Conservation (phyloP, 2,797 vertebrate genomes). For the Champsocephalus gunnari region DNA sequence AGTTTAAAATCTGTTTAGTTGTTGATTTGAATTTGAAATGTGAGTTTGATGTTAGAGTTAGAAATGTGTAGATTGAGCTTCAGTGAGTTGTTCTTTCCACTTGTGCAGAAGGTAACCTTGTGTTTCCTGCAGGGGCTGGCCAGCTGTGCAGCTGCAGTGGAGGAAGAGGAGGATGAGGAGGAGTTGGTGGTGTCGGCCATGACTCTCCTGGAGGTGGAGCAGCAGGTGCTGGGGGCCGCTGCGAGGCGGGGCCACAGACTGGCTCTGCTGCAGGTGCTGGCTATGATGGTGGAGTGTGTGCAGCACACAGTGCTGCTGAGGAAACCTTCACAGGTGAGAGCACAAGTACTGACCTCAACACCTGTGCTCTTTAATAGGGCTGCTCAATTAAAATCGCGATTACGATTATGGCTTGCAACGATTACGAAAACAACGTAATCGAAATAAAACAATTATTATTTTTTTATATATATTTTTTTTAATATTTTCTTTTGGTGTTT, state of each 20-base stretch:
- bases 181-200: constrained; percentile 53
- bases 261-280: constrained; percentile 89
- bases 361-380: neutral
- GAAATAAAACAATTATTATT: too few species aligned
- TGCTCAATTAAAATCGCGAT: too few species aligned
- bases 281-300: constrained; percentile 88
- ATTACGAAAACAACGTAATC: too few species aligned
- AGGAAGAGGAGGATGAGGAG: constrained; percentile 57
- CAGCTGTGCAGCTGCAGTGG: constrained; percentile 71
- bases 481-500: too few species aligned
- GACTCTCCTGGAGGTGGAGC: constrained; percentile 87
- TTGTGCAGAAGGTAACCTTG: neutral
- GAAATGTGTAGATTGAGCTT: neutral
- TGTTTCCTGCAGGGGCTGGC: constrained; percentile 86
- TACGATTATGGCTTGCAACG: too few species aligned
- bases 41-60: too few species aligned
- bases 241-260: constrained; percentile 78
- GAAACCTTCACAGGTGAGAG: constrained; percentile 88
- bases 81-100: neutral
- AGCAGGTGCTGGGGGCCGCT: constrained; percentile 54
- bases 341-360: neutral
- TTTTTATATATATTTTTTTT: too few species aligned
- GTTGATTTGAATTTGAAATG: too few species aligned
- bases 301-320: constrained; percentile 89
- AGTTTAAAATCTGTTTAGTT: too few species aligned